Base-by-base conservation (phyloP, 2,797 vertebrate genomes). In the Sparidentex hasta region DNA sequence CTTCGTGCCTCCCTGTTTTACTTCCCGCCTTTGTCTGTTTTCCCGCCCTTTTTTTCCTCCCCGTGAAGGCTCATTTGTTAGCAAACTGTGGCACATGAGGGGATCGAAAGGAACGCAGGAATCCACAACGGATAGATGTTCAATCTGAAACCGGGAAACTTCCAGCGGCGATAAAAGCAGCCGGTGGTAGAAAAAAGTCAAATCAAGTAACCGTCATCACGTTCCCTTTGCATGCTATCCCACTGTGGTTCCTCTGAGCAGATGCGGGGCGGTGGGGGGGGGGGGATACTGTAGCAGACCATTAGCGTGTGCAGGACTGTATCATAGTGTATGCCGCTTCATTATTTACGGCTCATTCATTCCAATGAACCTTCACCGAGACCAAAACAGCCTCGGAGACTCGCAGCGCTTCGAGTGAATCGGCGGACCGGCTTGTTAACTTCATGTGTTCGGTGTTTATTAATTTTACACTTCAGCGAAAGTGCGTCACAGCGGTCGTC, bases 341-440 rank as follows among this genome's bases (percentile, higher is more conserved):
- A 86, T 91, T 92, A 90, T 93, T 90, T 78, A 90, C 73, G 48
- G 55, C 79, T 81, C 87, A 82, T 89, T 92, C 78, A 61, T 68
- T 78, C 74, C 71, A 81, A 47, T 57, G 65, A 87, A 59, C n/a
- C 62, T 51, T 41, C 77, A 47, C 50, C 13, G 59, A 71, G 77
- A 81, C 65, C 54, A 69, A 80, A 83, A 82, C 33, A 78, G n/a
- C 64, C 71, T 47, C 51, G 3, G 67, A 65, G 29, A 71, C 47
- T 51, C 16, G 38, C 23, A 54, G 21, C 44, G 56, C 44, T 4
- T 70, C 46, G 66, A 88, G 41, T 69, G 27, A 81, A 75, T 43
- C 18, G 50, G 48, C 2, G 11, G 64, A 57, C 68, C 73, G 52
- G 44, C 20, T 1, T 25, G 78, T 29, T 56, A 83, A 51, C 52